A percentile compares a stretch with the other conserved stretches of the same genome.
phyloP scores from a whole-genome alignment of 92 coral and sea anemone species.

The Isaurus tuberculatus region DNA sequence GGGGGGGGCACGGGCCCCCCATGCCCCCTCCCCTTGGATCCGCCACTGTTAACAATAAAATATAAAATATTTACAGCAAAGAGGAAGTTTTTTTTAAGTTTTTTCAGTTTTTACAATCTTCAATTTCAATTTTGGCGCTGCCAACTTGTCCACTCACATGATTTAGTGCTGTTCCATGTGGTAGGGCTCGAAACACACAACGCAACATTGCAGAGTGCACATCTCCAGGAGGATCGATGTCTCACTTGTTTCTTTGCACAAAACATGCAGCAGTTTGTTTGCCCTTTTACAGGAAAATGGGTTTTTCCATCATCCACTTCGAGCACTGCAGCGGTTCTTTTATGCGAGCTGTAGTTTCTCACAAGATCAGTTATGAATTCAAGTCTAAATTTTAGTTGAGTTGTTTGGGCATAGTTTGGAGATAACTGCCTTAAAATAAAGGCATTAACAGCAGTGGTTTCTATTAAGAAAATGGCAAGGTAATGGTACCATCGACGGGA shows the following conservation, averaged over 20 bases:
- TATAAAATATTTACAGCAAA: constrained; percentile 12
- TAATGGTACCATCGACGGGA: constrained; percentile 52
- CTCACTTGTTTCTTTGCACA: constrained; percentile 41
- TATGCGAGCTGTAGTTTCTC: constrained; percentile 39
- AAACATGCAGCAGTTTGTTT: constrained; percentile 34
- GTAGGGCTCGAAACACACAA: constrained; percentile 41
- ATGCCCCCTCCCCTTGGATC: no score
- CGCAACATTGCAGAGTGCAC: constrained; percentile 42
- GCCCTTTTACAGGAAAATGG: constrained; percentile 45
- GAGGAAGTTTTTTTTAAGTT: no score
- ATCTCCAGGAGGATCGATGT: constrained; percentile 40
- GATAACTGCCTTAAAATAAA: constrained; percentile 48
- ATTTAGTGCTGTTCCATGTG: constrained; percentile 16
- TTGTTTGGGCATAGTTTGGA: constrained; percentile 43
- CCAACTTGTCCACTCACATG: constrained; percentile 21
- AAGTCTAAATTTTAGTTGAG: constrained; percentile 46
- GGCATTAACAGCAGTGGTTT: constrained; percentile 58
- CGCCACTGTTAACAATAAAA: no score
- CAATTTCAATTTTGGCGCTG: constrained; percentile 20
- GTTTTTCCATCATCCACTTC: constrained; percentile 40
- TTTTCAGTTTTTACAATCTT: constrained; percentile 22
- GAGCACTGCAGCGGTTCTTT: constrained; percentile 37
- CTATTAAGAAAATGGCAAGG: constrained; percentile 49
- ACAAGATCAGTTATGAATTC: constrained; percentile 36
- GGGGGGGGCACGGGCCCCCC: no score